Conservation (phyloP, 1,140 invertebrate genomes). For the Drosophila saltans region DNA sequence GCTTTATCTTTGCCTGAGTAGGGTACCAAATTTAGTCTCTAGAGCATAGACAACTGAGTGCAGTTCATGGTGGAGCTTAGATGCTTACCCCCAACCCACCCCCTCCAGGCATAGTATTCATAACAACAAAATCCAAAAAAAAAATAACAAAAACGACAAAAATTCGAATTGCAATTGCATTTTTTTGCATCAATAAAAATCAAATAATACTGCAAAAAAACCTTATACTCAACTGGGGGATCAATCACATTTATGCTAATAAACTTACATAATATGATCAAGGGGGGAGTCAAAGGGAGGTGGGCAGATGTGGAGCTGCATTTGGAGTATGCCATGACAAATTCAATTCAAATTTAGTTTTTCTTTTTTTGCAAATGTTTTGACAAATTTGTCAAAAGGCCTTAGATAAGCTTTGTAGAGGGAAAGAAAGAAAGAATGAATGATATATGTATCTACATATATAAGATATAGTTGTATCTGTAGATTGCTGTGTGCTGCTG, state of each 20-base stretch:
- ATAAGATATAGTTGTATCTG: conserved; percentile 6
- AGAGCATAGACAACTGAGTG: conserved; percentile 57
- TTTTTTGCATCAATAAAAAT: conserved; percentile 81
- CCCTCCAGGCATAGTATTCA: conserved; percentile 45
- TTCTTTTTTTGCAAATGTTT: conserved; percentile 53
- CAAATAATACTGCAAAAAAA: conserved; percentile 78
- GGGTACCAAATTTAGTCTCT: conserved; percentile 55
- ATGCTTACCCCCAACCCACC: conserved; percentile 15
- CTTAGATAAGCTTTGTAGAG: conserved; percentile 61
- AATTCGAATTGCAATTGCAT: conserved; percentile 67
- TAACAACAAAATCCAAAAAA: conserved; percentile 47
- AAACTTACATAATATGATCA: conserved; percentile 70
- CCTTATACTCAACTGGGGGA: conserved; percentile 66
- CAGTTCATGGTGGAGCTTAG: conserved; percentile 13
- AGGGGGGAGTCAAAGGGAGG: neutral
- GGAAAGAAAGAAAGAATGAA: conserved; percentile 29
- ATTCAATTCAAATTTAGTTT: conserved; percentile 71
- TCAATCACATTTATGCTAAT: conserved; percentile 81
- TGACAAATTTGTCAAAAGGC: conserved; percentile 65
- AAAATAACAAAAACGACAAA: conserved; percentile 35
- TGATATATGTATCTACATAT: neutral
- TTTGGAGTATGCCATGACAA: conserved; percentile 57
- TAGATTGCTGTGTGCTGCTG: neutral
- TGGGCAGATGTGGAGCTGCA: neutral
- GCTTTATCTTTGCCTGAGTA: conserved; percentile 17